Evolutionary conservation across 1,140 invertebrate species (phyloP).

Genomic region (Argopecten irradians): DNA sequence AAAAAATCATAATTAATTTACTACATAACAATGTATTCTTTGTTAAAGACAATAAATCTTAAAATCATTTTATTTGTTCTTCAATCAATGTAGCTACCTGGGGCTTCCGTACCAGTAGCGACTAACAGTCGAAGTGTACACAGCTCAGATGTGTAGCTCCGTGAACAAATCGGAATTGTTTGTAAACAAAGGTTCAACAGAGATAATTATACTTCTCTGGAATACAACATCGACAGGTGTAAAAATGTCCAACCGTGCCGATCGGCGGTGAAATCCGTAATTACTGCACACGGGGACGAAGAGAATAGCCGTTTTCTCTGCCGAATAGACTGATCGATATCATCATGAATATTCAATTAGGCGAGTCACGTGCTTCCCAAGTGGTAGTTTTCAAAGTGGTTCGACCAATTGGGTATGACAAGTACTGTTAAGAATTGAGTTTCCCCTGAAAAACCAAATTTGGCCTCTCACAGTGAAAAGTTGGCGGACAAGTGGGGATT

Average conservation of each 20-base stretch:
- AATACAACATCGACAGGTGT: not conserved
- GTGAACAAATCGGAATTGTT: slow-evolving; percentile 21
- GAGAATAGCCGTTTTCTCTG: slow-evolving; percentile 15
- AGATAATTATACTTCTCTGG: slow-evolving; percentile 2
- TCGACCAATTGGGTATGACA: slow-evolving; percentile 20
- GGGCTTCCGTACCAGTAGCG: not conserved
- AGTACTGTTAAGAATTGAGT: slow-evolving; percentile 18
- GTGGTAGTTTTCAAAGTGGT: slow-evolving; percentile 21
- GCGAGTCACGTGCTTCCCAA: slow-evolving; percentile 14
- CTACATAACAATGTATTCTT: too few species aligned
- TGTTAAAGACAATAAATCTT: too few species aligned
- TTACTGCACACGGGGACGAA: not conserved
- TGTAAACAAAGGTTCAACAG: slow-evolving; percentile 1
- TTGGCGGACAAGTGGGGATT: slow-evolving; percentile 20
- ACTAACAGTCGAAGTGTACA: not conserved
- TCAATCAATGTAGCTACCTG: not conserved
- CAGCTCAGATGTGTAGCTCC: not conserved
- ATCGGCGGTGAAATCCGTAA: not conserved
- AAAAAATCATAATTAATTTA: too few species aligned
- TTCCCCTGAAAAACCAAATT: slow-evolving; percentile 22
- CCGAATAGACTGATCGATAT: slow-evolving; percentile 3
- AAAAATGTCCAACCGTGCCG: slow-evolving; percentile 14
- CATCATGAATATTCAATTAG: slow-evolving; percentile 23
- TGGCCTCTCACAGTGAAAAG: slow-evolving; percentile 20
- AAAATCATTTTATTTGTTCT: not conserved